These are phyloP conservation scores for Galerucella pusilla DNA, from an alignment of 2,888 invertebrate genomes.

Conservation along the genomic window DNA sequence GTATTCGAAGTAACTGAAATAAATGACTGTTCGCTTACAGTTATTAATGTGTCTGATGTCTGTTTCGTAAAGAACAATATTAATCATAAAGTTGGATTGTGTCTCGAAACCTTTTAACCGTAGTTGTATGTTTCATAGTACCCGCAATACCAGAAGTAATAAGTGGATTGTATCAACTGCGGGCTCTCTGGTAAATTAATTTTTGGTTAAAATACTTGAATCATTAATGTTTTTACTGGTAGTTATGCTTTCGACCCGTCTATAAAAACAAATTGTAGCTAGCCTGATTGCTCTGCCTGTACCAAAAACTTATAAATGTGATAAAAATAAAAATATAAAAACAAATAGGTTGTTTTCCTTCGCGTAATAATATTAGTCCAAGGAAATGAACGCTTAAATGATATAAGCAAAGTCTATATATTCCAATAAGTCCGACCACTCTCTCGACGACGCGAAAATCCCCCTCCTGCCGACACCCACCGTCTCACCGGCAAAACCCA, in stretches of 20 bases:
- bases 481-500: too few species aligned
- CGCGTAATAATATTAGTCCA: too few species aligned
- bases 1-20: neutral
- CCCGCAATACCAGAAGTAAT: conserved; percentile 4
- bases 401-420: too few species aligned
- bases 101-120: neutral
- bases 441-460: too few species aligned
- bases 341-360: too few species aligned
- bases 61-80: conserved; percentile 3
- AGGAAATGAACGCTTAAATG: too few species aligned
- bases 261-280: neutral
- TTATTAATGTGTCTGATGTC: neutral
- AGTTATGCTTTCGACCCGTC: neutral
- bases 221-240: conserved; percentile 5
- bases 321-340: too few species aligned
- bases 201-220: neutral
- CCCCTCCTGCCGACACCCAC: too few species aligned
- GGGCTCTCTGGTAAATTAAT: neutral
- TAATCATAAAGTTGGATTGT: conserved; percentile 1
- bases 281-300: too few species aligned
- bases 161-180: conserved; percentile 4
- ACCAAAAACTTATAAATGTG: too few species aligned
- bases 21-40: neutral
- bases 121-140: neutral
- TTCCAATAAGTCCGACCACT: too few species aligned